Percentiles rank a stretch among this genome's conserved stretches.
phyloP scores from a whole-genome alignment of 2,797 vertebrate genomes.

The Echeneis naucrates region DNA sequence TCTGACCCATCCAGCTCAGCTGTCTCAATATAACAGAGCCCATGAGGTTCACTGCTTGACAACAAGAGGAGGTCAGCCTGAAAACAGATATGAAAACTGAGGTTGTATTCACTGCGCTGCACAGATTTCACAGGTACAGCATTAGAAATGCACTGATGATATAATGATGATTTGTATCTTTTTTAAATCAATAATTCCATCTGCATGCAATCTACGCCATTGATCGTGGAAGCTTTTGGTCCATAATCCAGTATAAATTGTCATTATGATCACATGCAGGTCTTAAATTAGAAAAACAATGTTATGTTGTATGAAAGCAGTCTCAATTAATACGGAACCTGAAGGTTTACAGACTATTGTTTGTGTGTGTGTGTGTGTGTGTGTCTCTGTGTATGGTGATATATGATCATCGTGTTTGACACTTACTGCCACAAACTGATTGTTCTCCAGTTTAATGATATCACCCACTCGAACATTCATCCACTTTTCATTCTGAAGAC shows the following conservation, averaged over 20 bases:
- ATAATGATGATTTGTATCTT: slow-evolving; percentile 5
- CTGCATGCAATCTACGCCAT: slow-evolving; percentile 18
- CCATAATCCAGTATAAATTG: slow-evolving; percentile 2
- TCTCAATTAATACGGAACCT: background rate
- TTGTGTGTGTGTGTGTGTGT: background rate
- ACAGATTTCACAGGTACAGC: slow-evolving; percentile 15
- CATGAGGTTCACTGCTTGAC: slow-evolving; percentile 95
- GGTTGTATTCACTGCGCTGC: slow-evolving; percentile 29
- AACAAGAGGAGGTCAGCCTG: slow-evolving; percentile 96
- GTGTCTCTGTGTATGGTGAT: background rate
- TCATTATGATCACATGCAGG: slow-evolving; percentile 9
- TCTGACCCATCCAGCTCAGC: slow-evolving; percentile 95
- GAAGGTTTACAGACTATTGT: background rate
- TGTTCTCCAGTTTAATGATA: slow-evolving; percentile 95
- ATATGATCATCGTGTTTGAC: background rate
- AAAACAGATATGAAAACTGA: slow-evolving; percentile 54
- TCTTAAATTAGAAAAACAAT: background rate
- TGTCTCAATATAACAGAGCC: slow-evolving; percentile 97
- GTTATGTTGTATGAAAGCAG: background rate
- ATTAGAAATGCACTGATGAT: slow-evolving; percentile 14
- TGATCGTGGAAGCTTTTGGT: background rate
- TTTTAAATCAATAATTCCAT: slow-evolving; percentile 13
- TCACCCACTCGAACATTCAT: slow-evolving; percentile 96
- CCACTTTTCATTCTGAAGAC: slow-evolving; percentile 93
- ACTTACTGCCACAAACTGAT: slow-evolving; percentile 96